phyloP scores from a whole-genome alignment of 2,888 invertebrate species.

The Eupithecia dodoneata region DNA sequence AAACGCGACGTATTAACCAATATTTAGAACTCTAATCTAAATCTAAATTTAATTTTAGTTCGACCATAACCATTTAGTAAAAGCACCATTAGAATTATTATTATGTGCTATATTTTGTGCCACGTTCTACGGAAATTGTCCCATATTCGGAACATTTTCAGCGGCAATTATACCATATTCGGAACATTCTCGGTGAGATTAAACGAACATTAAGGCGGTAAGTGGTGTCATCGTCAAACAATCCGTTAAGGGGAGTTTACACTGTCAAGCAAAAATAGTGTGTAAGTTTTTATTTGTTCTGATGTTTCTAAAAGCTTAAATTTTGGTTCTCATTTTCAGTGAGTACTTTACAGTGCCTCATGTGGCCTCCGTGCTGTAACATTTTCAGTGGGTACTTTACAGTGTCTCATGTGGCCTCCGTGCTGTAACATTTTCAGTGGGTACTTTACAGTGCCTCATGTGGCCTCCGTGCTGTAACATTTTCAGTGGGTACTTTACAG shows the following conservation, averaged over 20 bases:
- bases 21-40: neutral
- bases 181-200: conserved; percentile 9
- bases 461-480: no score
- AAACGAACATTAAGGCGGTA: conserved; percentile 10
- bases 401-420: no score
- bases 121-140: conserved; percentile 8
- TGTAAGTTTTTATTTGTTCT: neutral
- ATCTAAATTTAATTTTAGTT: neutral
- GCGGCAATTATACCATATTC: conserved; percentile 12
- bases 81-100: conserved; percentile 11
- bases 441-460: no score
- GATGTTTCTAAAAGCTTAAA: neutral
- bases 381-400: no score
- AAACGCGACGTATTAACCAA: neutral
- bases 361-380: no score
- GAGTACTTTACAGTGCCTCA: no score
- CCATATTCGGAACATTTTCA: conserved; percentile 7
- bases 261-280: neutral
- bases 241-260: neutral
- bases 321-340: no score
- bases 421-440: no score
- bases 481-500: no score
- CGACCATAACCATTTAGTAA: conserved; percentile 6
- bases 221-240: neutral
- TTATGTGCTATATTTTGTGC: neutral